Evolutionary conservation across 53 echinoderm and acorn worm species (phyloP).

Genomic region (Henricia sp.): DNA sequence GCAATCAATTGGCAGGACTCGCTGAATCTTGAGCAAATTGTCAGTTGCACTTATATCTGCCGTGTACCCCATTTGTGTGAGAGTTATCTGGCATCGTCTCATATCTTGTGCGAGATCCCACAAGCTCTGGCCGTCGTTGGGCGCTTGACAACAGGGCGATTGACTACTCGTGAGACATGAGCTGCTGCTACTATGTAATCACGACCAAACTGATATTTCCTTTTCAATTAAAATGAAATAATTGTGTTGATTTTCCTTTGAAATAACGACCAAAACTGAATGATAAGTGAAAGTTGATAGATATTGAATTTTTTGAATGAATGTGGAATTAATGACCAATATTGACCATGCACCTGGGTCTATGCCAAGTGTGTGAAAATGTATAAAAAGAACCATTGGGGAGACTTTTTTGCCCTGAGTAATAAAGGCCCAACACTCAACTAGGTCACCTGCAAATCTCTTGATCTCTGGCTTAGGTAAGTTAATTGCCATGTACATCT

Average conservation of each 20-base stretch:
- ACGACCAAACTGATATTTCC: conserved; percentile 79
- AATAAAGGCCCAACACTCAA: conserved; percentile 71
- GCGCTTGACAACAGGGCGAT: conserved; percentile 48
- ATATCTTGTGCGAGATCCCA: conserved; percentile 77
- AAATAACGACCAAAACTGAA: conserved; percentile 53
- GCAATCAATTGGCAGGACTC: conserved; percentile 62
- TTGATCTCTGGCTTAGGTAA: conserved; percentile 74
- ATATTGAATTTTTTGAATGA: conserved; percentile 42
- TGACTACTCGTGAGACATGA: conserved; percentile 37
- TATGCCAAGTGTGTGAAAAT: too few species aligned
- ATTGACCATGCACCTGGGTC: conserved; percentile 66
- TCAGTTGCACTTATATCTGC: conserved; percentile 74
- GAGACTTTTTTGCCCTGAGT: too few species aligned
- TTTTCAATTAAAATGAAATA: conserved; percentile 53
- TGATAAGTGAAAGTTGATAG: conserved; percentile 61
- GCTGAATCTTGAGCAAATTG: conserved; percentile 71
- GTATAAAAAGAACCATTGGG: too few species aligned
- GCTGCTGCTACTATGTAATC: conserved; percentile 67
- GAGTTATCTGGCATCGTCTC: conserved; percentile 74
- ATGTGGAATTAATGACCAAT: conserved; percentile 26
- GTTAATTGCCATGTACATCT: conserved; percentile 68
- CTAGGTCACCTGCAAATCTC: conserved; percentile 67
- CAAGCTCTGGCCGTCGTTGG: conserved; percentile 37
- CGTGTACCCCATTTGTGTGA: conserved; percentile 70
- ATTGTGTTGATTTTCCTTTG: conserved; percentile 41